Evolutionary conservation across 2,888 invertebrate genomes (phyloP).

Genomic region (Galeruca laticollis): DNA sequence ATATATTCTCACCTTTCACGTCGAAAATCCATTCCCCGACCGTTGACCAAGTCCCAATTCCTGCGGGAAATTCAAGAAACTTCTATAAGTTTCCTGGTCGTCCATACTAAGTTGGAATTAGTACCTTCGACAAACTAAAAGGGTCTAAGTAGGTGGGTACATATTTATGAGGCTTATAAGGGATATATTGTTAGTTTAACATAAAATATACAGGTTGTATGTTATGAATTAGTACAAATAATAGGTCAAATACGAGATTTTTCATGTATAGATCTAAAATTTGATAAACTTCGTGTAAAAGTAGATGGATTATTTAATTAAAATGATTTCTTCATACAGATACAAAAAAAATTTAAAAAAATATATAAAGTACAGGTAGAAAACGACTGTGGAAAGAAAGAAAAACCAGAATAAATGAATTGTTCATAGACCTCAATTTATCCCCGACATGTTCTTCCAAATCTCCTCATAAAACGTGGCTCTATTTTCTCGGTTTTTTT

Average conservation of each 20-base stretch:
- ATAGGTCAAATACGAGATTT: no score
- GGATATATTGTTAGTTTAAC: not conserved
- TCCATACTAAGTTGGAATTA: constrained; percentile 32
- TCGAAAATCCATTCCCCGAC: not conserved
- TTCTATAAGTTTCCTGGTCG: constrained; percentile 32
- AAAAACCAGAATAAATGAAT: constrained; percentile 27
- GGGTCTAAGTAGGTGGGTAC: constrained; percentile 28
- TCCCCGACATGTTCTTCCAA: constrained; percentile 30
- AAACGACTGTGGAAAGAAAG: not conserved
- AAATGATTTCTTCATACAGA: no score
- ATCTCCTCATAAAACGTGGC: constrained; percentile 34
- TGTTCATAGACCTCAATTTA: constrained; percentile 35
- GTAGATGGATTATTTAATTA: no score
- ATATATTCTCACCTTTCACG: constrained; percentile 13
- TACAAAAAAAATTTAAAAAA: not conserved
- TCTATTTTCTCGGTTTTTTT: constrained; percentile 27
- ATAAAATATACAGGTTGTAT: no score
- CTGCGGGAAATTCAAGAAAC: constrained; percentile 33
- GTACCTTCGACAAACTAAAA: constrained; percentile 25
- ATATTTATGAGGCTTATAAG: constrained; percentile 29
- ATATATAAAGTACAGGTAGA: not conserved
- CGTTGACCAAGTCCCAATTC: constrained; percentile 29
- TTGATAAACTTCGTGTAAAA: no score
- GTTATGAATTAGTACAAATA: no score
- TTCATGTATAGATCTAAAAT: no score